Conservation (phyloP, 2,113 vertebrate species). For the Chloropsis cyanopogon region DNA sequence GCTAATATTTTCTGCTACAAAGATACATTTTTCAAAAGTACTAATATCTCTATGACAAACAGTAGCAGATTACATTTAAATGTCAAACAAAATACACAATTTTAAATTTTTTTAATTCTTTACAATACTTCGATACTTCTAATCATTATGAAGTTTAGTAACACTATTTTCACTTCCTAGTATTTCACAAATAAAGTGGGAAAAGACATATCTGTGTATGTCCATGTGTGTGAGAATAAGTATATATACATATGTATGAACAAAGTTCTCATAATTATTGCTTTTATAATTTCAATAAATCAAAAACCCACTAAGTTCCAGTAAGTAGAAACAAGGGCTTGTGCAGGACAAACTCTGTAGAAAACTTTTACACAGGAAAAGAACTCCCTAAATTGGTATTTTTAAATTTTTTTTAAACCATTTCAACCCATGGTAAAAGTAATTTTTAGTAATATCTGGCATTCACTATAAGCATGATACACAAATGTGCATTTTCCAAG, state of each 20-base stretch:
- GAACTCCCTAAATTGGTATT: not conserved
- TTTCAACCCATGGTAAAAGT: not conserved
- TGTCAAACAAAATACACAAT: slow-evolving; percentile 42
- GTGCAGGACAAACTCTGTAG: not conserved
- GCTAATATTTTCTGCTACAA: slow-evolving; percentile 61
- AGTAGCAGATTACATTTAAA: slow-evolving; percentile 65
- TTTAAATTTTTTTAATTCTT: not conserved
- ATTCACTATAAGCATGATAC: not conserved
- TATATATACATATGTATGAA: not conserved
- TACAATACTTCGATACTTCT: slow-evolving; percentile 26
- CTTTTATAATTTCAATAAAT: not conserved
- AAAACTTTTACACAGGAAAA: not conserved
- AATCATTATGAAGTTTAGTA: slow-evolving; percentile 37
- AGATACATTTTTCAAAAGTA: slow-evolving; percentile 68
- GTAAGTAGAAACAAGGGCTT: not conserved
- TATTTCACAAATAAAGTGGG: slow-evolving; percentile 13
- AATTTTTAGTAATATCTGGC: not conserved
- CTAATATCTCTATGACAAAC: slow-evolving; percentile 65
- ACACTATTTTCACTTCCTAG: slow-evolving; percentile 25
- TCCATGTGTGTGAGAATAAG: not conserved
- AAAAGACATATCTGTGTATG: not conserved
- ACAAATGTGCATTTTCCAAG: not conserved
- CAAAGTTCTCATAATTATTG: not conserved
- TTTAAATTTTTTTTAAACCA: not conserved
- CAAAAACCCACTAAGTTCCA: not conserved